phyloP scores from a whole-genome alignment of 2,113 vertebrate genomes.

The Coreoperca whiteheadi region DNA sequence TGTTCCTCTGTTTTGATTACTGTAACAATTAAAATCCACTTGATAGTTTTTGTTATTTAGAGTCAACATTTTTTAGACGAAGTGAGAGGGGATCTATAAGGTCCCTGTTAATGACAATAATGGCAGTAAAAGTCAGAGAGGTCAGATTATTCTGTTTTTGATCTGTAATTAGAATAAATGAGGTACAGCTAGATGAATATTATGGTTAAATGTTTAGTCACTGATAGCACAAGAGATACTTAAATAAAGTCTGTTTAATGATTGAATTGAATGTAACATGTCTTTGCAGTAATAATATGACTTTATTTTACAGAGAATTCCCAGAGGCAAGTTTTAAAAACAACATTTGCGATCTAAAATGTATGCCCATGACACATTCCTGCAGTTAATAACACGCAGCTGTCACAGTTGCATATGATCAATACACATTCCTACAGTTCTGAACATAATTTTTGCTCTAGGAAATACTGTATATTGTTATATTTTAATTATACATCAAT shows the following conservation, averaged over 20 bases:
- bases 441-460: constrained; percentile 17
- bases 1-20: too few species aligned
- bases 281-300: neutral
- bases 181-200: neutral
- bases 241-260: neutral
- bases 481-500: neutral
- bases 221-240: neutral
- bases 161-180: neutral
- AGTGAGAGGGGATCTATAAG: too few species aligned
- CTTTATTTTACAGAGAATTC: neutral
- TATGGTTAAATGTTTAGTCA: constrained; percentile 24
- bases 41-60: too few species aligned
- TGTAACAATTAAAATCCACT: too few species aligned
- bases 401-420: constrained; percentile 18
- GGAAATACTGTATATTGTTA: neutral
- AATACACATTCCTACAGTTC: constrained; percentile 22
- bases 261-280: neutral
- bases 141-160: neutral
- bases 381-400: constrained; percentile 23
- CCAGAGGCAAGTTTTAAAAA: neutral
- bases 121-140: neutral
- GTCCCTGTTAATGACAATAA: neutral
- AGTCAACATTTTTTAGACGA: too few species aligned
- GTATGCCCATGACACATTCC: constrained; percentile 15
- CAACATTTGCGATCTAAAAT: constrained; percentile 7